Evolutionary conservation across 2,113 vertebrate species (phyloP).

Genomic region (Tichodroma muraria): DNA sequence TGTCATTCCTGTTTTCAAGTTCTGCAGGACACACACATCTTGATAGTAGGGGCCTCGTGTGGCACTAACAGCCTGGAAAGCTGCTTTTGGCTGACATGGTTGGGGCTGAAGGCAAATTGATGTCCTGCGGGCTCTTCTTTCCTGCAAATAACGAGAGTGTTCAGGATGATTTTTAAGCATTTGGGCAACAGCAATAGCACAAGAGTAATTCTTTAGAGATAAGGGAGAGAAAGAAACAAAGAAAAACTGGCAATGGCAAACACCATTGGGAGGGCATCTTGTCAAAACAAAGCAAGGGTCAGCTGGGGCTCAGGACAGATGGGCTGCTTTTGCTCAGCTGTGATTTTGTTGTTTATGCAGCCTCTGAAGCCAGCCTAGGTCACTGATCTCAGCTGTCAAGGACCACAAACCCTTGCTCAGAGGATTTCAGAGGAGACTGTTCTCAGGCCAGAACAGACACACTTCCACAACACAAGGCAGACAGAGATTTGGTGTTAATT

Average conservation of each 20-base stretch:
- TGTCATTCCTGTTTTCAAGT: not conserved
- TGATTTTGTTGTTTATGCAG: not conserved
- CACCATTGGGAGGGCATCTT: not conserved
- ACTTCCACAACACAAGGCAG: not conserved
- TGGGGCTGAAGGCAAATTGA: not conserved
- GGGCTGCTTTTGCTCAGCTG: not conserved
- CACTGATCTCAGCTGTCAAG: not conserved
- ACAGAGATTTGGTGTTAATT: not conserved
- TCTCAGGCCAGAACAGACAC: not conserved
- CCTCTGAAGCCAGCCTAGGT: not conserved
- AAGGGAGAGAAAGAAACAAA: not conserved
- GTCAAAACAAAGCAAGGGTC: not conserved
- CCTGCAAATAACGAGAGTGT: not conserved
- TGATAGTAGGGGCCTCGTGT: not conserved
- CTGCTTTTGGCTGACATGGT: not conserved
- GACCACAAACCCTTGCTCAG: not conserved
- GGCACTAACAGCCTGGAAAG: not conserved
- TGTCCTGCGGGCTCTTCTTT: not conserved
- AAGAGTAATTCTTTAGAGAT: not conserved
- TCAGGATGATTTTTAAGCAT: not conserved
- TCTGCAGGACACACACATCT: not conserved
- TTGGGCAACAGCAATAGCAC: not conserved
- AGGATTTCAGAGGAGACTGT: not conserved
- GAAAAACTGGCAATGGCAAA: not conserved
- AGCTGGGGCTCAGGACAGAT: not conserved